Base-by-base conservation (phyloP, 2,113 vertebrate genomes). In the Irena cyanogastra region DNA sequence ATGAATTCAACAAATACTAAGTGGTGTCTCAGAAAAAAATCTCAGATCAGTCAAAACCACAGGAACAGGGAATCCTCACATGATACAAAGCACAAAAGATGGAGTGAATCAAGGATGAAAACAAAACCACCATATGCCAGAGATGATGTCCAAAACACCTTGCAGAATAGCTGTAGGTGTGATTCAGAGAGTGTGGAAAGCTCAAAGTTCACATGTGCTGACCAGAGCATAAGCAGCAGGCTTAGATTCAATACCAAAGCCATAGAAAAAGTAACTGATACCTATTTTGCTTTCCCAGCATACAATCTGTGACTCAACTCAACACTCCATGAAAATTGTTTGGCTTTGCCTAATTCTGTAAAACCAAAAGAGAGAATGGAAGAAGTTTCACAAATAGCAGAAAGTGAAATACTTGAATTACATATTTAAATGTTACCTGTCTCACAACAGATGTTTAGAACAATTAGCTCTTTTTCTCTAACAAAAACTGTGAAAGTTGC, bases 1-100 rank as follows among this genome's bases (percentile, higher is more conserved):
- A 52, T 0, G 0, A 54, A 52, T 54, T 44, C 4, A 12, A 83
- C 27, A 60, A 69, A 71, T 2, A 3, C 16, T 24, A 61, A 66
- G 8, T 6, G 11, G 15, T 2, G 1, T 35, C 84, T 56, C 33
- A 31, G 50, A n/a, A 74, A 74, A 10, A 59, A 22, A 89, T 31
- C 33, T 80, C 41, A 45, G 7, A 49, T 39, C 17, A 71, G 27
- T 26, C 15, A 89, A 64, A 90, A 76, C 21, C 41, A 85, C n/a
- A 60, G 3, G 5, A 89, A 53, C 12, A 54, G 66, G 7, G 18
- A 53, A 9, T 59, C 24, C 7, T 71, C 16, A 20, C 3, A 47
- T 0, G 3, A 60, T 16, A 69, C 13, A 47, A 75, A 18, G 23
- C n/a, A 72, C 13, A 69, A 61, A 61, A 57, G 57, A 79, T 37